These are phyloP conservation scores for Aleiodes sp. DNA, from an alignment of 1,140 invertebrate genomes.

Conservation along the genomic window DNA sequence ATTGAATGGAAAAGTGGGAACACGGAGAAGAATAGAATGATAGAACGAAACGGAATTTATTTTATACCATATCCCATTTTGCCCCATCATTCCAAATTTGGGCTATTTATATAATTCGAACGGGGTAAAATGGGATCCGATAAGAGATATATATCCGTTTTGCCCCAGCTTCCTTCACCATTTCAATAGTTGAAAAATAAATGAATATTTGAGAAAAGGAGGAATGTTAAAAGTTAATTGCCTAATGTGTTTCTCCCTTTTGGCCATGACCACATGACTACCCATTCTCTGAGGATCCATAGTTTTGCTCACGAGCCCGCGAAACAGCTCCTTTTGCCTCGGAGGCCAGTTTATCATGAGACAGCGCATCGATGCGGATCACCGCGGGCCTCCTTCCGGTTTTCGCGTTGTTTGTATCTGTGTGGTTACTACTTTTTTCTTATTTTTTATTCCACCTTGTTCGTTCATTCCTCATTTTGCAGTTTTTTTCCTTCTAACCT, in stretches of 20 bases:
- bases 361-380: slow-evolving; percentile 5
- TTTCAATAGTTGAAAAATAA: too few relatives aligned
- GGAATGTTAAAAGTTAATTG: slow-evolving; percentile 27
- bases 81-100: too few relatives aligned
- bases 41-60: too few relatives aligned
- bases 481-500: not conserved
- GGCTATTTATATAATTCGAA: too few relatives aligned
- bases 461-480: not conserved
- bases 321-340: not conserved
- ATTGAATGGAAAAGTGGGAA: too few relatives aligned
- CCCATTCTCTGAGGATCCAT: slow-evolving; percentile 20
- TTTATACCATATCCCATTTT: too few relatives aligned
- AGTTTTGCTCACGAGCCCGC: not conserved
- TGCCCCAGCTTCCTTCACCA: too few relatives aligned
- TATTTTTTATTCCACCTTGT: not conserved
- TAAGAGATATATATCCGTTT: too few relatives aligned
- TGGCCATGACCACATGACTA: slow-evolving; percentile 25
- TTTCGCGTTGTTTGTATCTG: not conserved
- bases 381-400: slow-evolving; percentile 12
- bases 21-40: too few relatives aligned
- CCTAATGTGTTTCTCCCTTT: slow-evolving; percentile 27
- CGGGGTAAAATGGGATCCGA: too few relatives aligned
- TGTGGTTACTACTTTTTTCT: slow-evolving; percentile 3
- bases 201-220: too few relatives aligned
- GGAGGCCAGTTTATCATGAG: slow-evolving; percentile 15